Base-by-base conservation (phyloP, 2,113 vertebrate genomes). In the Elaphurus davidianus region DNA sequence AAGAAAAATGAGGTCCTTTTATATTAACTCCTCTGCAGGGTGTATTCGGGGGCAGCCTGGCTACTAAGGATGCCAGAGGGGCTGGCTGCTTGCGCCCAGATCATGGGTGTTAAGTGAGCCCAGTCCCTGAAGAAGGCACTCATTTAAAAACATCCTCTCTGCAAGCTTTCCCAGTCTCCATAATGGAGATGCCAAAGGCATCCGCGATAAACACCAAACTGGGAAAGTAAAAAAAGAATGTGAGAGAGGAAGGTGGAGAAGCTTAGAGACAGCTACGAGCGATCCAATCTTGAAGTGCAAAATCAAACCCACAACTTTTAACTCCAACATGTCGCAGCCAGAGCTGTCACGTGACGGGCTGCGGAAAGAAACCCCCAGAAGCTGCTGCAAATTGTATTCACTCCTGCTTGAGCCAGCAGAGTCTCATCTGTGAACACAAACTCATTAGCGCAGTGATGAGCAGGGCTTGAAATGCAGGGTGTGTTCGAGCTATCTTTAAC, bases 381-480 rank as follows among this genome's bases (percentile, higher is more conserved):
- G 89, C 87, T 87, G 71, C 55, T 76, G 88, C 85, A 93, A 94
- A 93, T n/a, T 33, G 55, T 7, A 27, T 50, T 33, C 36, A 0
- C 16, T 83, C 95, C 3, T 0, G 50, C 95, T 85, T 93, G 13
- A 19, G 97, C 96, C 96, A 96, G 92, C 85, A 86, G 0, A 12
- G 88, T 30, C 67, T 89, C 67, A 13, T 11, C 95, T 87, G 88
- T 1, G 81, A 79, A 52, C 30, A 52, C 12, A 23, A 33, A 71
- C 81, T 71, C 95, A 30, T 97, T 91, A 96, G 92, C 7, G 62
- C 60, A 92, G 91, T 57, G 97, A 90, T n/a, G 87, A 95, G 98
- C 50, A 28, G 36, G 55, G 10, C 90, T 67, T 87, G 92, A 30
- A 92, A 57, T 9, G 87, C 84, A 12, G 17, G 19, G 16, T 36